A percentile compares a stretch with the other conserved stretches of the same genome.
Conservation (phyloP, 2,888 invertebrate species). For the Hyppa rectilinea region DNA sequence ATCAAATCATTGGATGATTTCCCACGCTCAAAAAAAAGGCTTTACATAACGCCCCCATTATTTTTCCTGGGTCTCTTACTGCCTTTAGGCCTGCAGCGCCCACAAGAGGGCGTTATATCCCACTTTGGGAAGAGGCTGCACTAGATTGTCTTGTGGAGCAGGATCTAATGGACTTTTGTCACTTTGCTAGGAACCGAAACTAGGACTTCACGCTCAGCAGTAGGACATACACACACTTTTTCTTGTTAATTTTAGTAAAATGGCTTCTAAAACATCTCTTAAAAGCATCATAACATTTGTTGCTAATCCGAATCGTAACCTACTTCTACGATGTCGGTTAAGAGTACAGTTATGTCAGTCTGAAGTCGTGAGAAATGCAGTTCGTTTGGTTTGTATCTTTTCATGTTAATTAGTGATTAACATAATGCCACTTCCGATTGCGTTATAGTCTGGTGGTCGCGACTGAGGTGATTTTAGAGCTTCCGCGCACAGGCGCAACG, state of each 20-base stretch:
- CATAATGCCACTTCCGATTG: conserved; percentile 28
- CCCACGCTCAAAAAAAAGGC: no score
- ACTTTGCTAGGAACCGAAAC: no score
- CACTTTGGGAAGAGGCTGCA: no score
- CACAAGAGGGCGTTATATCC: no score
- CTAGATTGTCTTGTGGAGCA: no score
- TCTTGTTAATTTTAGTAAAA: conserved; percentile 16
- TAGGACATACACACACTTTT: conserved; percentile 16
- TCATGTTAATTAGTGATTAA: conserved; percentile 42
- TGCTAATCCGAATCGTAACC: conserved; percentile 40
- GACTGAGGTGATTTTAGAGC: neutral
- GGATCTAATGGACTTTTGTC: no score
- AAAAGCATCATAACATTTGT: conserved; percentile 21
- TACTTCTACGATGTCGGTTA: conserved; percentile 49
- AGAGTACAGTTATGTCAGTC: conserved; percentile 55
- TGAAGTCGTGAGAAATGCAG: conserved; percentile 41
- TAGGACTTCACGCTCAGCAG: no score
- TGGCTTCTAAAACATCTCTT: conserved; percentile 13
- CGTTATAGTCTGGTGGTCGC: conserved; percentile 23
- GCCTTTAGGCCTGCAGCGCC: no score
- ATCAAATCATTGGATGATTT: no score
- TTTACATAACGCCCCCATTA: no score
- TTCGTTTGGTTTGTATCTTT: conserved; percentile 20
- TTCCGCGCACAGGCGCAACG: no score
- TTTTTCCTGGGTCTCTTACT: no score